Conservation (phyloP, 2,113 vertebrate species). For the Geococcyx californianus region DNA sequence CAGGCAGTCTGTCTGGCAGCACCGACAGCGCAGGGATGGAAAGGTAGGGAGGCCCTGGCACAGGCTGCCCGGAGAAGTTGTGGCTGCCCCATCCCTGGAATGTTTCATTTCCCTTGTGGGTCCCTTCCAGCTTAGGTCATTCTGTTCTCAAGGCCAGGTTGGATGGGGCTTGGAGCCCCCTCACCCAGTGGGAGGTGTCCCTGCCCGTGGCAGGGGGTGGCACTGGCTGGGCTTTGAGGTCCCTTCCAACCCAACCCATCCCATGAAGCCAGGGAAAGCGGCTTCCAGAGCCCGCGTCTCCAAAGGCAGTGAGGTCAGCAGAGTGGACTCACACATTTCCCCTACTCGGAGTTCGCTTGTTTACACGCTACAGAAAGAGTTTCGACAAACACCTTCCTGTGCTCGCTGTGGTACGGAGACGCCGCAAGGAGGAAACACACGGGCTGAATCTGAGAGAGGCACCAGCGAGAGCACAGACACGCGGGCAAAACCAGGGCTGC, state of each 20-base stretch:
- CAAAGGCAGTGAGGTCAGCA: not conserved
- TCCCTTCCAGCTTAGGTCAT: too few species aligned
- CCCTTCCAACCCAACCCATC: too few species aligned
- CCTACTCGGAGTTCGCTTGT: not conserved
- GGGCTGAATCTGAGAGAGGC: fast-evolving
- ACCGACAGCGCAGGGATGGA: not conserved
- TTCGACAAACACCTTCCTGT: not conserved
- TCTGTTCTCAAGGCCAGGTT: too few species aligned
- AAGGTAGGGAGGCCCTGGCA: too few species aligned
- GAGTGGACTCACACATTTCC: not conserved
- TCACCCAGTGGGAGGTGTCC: too few species aligned
- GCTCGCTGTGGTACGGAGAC: fast-evolving
- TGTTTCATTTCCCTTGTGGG: too few species aligned
- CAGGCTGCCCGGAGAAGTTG: too few species aligned
- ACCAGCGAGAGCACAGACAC: not conserved
- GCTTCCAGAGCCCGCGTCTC: not conserved
- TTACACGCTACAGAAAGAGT: not conserved
- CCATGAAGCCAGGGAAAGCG: not conserved
- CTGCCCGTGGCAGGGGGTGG: too few species aligned
- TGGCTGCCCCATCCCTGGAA: too few species aligned
- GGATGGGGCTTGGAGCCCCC: too few species aligned
- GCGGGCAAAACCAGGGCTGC: fast-evolving
- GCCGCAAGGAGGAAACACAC: not conserved
- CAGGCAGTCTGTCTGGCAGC: not conserved
- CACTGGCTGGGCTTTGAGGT: too few species aligned